phyloP scores from a whole-genome alignment of 2,113 vertebrate species.

The Vulpes ferrilata region DNA sequence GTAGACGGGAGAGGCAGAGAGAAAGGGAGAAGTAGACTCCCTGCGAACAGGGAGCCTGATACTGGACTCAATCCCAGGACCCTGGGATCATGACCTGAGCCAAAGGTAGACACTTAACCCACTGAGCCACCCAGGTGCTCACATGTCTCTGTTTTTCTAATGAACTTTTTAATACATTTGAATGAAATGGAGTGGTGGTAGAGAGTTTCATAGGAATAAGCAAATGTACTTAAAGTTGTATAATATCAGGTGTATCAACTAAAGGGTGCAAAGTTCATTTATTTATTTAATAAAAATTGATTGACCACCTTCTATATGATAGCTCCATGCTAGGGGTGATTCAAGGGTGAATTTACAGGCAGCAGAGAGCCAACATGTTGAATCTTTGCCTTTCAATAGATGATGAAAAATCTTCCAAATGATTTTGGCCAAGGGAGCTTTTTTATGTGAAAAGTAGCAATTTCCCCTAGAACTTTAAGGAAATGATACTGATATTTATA shows the following conservation, averaged over 20 bases:
- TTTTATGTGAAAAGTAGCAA: background rate
- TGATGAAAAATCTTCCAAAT: background rate
- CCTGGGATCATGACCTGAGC: too few relatives aligned
- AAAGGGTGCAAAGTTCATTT: background rate
- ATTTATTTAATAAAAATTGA: constrained; percentile 3
- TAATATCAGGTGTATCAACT: background rate
- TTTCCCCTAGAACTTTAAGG: background rate
- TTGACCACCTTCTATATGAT: background rate
- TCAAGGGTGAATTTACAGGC: background rate
- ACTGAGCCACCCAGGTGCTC: too few relatives aligned
- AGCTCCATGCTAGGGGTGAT: background rate
- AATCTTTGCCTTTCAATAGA: background rate
- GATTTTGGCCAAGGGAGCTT: background rate
- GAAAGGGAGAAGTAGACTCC: too few relatives aligned
- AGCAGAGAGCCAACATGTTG: background rate
- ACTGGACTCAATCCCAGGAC: too few relatives aligned
- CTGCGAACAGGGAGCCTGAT: too few relatives aligned
- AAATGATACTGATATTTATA: background rate
- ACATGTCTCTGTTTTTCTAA: background rate
- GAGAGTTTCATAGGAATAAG: constrained; percentile 20
- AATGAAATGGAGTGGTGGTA: background rate
- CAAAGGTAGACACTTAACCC: too few relatives aligned
- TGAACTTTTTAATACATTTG: background rate
- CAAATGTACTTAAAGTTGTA: background rate
- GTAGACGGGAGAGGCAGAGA: too few relatives aligned